Base-by-base conservation (phyloP, 2,113 vertebrate genomes). In the Mustela nigripes region DNA sequence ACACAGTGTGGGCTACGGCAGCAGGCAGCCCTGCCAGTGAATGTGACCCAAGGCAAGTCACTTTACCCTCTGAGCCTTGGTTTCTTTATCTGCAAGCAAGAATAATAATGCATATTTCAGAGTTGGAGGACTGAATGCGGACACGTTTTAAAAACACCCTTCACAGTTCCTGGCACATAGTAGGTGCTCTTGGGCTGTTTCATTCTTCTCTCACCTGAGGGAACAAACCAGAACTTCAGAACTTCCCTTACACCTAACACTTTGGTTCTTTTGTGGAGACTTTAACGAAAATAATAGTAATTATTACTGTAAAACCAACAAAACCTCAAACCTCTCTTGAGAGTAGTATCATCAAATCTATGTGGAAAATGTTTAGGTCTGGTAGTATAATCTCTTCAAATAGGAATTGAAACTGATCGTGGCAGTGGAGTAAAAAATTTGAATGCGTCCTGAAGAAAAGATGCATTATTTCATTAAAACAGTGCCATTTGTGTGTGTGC, bases 291-390 rank as follows among this genome's bases (percentile, higher is more conserved):
- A 84, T 60, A 76, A 36, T 18, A 58, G 62, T 50, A 42, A 36
- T 33, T n/a, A 36, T 69, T 26, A 22, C 31, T 31, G 18, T 31
- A 79, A 88, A 93, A n/a, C 10, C 50, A 79, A 36, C 26, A 78
- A 73, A 71, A 93, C 28, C 2, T 19, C 26, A 71, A 62, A 56
- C 42, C 9, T 89, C 22, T 94, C 48, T 89, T 74, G 3, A 12
- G 83, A 15, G 31, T 60, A 31, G 33, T 48, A 39, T 48, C n/a
- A 26, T 58, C 24, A 74, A 45, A 83, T 89, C 14, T 63, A 11
- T 53, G 8, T 22, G 71, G 24, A 91, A 96, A 94, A 74, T 86
- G 28, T 69, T 94, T 36, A 94, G 65, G 3, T 91, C 79, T 92
- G 82, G 71, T 56, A 92, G 33, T 10, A 53, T 50, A 78, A 60